phyloP scores from a whole-genome alignment of 2,888 invertebrate genomes.

The Sphecodes monilicornis region DNA sequence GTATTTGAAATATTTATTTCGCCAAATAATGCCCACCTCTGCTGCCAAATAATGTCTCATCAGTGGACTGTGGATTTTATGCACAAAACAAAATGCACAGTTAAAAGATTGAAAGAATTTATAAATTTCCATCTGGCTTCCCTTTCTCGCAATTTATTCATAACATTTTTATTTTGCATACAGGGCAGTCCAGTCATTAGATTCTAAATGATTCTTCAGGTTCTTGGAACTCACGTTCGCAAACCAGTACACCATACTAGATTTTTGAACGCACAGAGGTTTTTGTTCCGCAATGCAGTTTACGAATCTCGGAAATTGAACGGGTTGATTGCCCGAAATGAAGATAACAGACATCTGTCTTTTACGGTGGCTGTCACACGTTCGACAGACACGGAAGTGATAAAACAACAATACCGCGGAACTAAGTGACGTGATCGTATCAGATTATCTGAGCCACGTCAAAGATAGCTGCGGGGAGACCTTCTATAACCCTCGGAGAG shows the following conservation, averaged over 20 bases:
- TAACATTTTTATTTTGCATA: no score
- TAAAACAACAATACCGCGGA: conserved; percentile 57
- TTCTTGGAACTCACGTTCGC: no score
- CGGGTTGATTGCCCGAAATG: not conserved
- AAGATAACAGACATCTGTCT: not conserved
- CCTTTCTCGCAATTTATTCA: no score
- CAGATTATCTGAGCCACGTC: conserved; percentile 57
- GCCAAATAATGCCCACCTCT: no score
- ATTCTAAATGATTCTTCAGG: no score
- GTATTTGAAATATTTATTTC: no score
- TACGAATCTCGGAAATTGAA: not conserved
- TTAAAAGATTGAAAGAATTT: no score
- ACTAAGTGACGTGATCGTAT: conserved; percentile 52
- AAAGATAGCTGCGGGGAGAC: conserved; percentile 80
- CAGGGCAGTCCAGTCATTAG: no score
- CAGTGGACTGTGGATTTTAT: no score
- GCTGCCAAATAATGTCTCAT: no score
- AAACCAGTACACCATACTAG: not conserved
- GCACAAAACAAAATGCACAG: no score
- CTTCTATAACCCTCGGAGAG: conserved; percentile 73
- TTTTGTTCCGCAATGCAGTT: not conserved
- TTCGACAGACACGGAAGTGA: conserved; percentile 37
- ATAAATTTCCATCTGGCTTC: no score
- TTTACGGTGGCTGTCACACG: not conserved
- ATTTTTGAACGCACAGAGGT: not conserved